phyloP scores from a whole-genome alignment of 1,140 invertebrate genomes.

The Drosophila hydei region DNA sequence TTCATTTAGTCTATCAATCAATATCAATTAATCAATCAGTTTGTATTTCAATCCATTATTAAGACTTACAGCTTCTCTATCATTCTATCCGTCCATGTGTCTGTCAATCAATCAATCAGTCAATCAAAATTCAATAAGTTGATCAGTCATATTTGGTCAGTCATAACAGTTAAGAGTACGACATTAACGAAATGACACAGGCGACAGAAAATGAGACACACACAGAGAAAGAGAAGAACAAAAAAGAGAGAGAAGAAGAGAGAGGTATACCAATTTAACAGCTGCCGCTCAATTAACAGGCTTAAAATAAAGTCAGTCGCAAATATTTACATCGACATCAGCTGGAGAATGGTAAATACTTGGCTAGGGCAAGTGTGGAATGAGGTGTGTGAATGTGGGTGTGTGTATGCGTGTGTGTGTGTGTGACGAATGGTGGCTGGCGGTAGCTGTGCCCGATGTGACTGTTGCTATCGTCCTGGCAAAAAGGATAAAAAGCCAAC shows the following conservation, averaged over 20 bases:
- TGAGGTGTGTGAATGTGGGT: not conserved
- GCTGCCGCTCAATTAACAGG: slow-evolving; percentile 66
- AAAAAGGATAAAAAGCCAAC: slow-evolving; percentile 74
- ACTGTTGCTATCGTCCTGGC: slow-evolving; percentile 45
- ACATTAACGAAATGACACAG: slow-evolving; percentile 3
- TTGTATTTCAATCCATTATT: no score
- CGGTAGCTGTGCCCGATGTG: not conserved
- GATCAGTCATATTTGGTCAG: not conserved
- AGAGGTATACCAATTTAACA: slow-evolving; percentile 4
- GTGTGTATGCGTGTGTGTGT: not conserved
- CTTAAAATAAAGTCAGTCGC: slow-evolving; percentile 66
- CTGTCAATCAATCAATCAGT: not conserved
- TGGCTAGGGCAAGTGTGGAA: slow-evolving; percentile 1
- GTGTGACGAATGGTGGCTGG: not conserved
- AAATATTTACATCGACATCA: slow-evolving; percentile 61
- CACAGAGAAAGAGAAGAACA: not conserved
- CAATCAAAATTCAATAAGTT: not conserved
- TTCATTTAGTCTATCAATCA: no score
- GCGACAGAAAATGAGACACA: not conserved
- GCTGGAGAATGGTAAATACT: slow-evolving; percentile 25
- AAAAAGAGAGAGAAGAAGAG: not conserved
- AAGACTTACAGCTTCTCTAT: no score
- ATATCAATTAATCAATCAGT: no score
- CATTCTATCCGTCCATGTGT: no score
- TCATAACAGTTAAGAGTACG: slow-evolving; percentile 1